Evolutionary conservation across 2,797 vertebrate species (phyloP), one percentile per base, ranked within the genome.

Genomic region (Catamblyrhynchus diadema): DNA sequence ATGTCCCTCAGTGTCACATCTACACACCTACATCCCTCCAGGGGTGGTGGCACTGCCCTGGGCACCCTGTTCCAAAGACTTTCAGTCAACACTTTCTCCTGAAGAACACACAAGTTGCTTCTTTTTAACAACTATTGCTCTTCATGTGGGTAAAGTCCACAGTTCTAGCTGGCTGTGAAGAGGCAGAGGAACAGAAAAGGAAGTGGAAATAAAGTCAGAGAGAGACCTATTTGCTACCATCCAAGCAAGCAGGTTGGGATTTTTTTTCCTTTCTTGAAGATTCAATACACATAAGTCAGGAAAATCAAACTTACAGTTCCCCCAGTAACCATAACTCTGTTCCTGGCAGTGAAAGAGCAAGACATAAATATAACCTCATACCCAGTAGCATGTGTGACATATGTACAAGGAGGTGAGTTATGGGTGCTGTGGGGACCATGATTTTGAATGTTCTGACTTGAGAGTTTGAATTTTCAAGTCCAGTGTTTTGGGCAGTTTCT

Each of bases 341-440:
- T 91, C 30, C 82, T 90, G 88, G 82, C 62, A 96, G 77, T 84
- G 85, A 90, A 92, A 66, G 93, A 94, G 67, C 48, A 64, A 60
- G 93, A n/a, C 82, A 86, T 95, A 95, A 97, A 95, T 96, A 94
- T 18, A 87, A 70, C 54, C 85, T 91, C 85, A 65, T 60, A 69
- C n/a, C 77, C 91, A 86, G 91, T 66, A 93, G 80, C 72, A 75
- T 24, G 30, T 73, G 80, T 10, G 66, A 90, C 89, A 73, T 90
- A 75, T 44, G 87, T 90, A 94, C 77, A 90, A 25, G 66, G 85
- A 83, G 62, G 48, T 94, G 66, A 96, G 54, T 96, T 96, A 96
- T 80, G 87, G 73, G 33, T 86, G 73, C 80, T 91, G 17, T 0
- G 85, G 94, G 95, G 89, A 44, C 77, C 1, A 13, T 96, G 87